Percentiles rank a stretch among this genome's conserved stretches.
Evolutionary conservation across 2,797 vertebrate species (phyloP).

Genomic region (Sebastes reedi): DNA sequence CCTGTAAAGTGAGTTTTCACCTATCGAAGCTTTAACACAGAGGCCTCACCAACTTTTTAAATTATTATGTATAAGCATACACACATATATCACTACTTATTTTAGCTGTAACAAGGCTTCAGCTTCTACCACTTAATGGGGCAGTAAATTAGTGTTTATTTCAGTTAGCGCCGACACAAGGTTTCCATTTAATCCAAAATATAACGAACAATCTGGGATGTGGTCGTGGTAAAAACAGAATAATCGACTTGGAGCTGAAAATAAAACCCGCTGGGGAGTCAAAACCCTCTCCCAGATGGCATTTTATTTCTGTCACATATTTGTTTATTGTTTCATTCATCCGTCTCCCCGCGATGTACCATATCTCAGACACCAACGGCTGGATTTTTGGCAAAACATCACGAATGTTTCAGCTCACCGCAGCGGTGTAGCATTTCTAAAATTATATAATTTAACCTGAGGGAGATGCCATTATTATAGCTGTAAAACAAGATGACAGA

Average conservation of each 20-base stretch:
- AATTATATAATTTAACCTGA: constrained; percentile 29
- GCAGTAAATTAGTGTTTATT: constrained; percentile 53
- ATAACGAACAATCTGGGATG: constrained; percentile 49
- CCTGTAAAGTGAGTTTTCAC: background rate
- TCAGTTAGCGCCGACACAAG: constrained; percentile 21
- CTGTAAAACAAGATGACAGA: constrained; percentile 27
- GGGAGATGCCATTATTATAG: constrained; percentile 33
- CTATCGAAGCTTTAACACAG: background rate
- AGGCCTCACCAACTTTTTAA: background rate
- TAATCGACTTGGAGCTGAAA: constrained; percentile 23
- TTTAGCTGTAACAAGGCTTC: constrained; percentile 8
- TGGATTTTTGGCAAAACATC: constrained; percentile 12
- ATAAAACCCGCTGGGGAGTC: background rate
- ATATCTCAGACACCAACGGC: background rate
- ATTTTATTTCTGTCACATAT: constrained; percentile 39
- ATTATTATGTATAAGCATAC: background rate
- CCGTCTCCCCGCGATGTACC: background rate
- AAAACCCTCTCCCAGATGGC: constrained; percentile 12
- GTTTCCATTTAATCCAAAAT: constrained; percentile 43
- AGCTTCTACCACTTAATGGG: constrained; percentile 39
- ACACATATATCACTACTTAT: background rate
- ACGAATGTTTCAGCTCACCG: background rate
- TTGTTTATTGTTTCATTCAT: constrained; percentile 34
- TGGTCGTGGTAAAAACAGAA: constrained; percentile 42
- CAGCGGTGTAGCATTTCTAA: constrained; percentile 19